Evolutionary conservation across 2,113 vertebrate genomes (phyloP).

Genomic region (Campylorhamphus procurvoides): DNA sequence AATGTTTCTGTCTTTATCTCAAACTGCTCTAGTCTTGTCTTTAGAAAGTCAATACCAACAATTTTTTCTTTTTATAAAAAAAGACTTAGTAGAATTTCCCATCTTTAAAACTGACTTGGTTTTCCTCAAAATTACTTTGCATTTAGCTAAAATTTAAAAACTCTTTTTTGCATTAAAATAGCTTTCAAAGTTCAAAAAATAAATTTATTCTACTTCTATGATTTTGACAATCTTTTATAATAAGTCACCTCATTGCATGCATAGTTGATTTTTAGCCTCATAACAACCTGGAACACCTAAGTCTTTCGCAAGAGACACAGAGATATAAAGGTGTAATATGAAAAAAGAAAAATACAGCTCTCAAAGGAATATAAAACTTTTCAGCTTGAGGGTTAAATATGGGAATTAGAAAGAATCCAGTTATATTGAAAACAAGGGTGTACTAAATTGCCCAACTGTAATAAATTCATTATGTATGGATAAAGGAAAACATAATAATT

Average conservation of each 20-base stretch:
- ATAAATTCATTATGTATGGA: constrained; percentile 22
- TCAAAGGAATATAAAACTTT: background rate
- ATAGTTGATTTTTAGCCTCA: background rate
- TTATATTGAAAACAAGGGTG: constrained; percentile 4
- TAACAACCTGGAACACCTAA: background rate
- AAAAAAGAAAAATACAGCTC: background rate
- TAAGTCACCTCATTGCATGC: background rate
- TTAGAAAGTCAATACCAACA: background rate
- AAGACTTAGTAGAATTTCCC: background rate
- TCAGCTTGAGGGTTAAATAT: background rate
- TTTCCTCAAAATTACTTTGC: background rate
- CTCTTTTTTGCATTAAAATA: background rate
- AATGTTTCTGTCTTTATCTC: background rate
- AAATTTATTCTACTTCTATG: background rate
- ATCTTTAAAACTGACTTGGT: background rate
- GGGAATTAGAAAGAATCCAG: constrained; percentile 1
- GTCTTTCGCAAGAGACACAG: background rate
- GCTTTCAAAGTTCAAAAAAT: background rate
- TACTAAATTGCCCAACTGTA: background rate
- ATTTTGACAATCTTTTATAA: background rate
- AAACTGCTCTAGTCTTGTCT: background rate
- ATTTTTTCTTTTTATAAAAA: background rate
- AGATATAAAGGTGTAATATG: background rate
- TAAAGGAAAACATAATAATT: background rate
- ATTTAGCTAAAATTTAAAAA: background rate